phyloP scores from a whole-genome alignment of 2,888 invertebrate species.

The Eudemis profundana region DNA sequence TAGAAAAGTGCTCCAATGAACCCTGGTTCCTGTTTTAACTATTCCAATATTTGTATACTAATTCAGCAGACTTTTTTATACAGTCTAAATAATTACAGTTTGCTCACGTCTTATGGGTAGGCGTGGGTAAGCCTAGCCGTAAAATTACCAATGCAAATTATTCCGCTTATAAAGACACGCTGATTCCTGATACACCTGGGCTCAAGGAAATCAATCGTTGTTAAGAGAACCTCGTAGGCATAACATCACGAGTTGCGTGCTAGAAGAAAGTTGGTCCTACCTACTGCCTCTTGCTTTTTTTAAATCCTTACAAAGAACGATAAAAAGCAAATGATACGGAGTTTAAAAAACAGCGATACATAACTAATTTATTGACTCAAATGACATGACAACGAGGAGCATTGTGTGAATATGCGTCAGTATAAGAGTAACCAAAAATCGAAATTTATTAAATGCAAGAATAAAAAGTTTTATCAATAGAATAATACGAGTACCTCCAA shows the following conservation, averaged over 20 bases:
- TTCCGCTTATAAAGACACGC: conserved; percentile 11
- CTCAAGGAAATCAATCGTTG: conserved; percentile 4
- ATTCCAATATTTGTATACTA: background rate
- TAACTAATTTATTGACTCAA: no score
- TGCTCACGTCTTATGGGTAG: conserved; percentile 3
- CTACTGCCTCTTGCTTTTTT: no score
- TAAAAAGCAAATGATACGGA: background rate
- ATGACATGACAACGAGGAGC: no score
- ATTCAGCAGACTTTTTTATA: background rate
- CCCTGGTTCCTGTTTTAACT: background rate
- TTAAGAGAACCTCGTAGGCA: conserved; percentile 9
- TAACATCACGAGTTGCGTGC: conserved; percentile 1
- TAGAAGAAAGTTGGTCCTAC: conserved; percentile 5
- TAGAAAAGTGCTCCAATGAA: no score
- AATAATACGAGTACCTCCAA: no score
- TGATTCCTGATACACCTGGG: conserved; percentile 8
- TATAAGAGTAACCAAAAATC: no score
- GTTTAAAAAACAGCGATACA: no score
- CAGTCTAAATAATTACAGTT: background rate
- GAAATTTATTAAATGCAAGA: no score
- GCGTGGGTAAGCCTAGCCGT: no score
- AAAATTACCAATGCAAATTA: conserved; percentile 24
- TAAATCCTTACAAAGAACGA: no score
- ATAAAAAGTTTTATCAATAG: no score
- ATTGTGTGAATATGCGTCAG: no score